Evolutionary conservation across 2,797 vertebrate species (phyloP).

Genomic region (Emys orbicularis): DNA sequence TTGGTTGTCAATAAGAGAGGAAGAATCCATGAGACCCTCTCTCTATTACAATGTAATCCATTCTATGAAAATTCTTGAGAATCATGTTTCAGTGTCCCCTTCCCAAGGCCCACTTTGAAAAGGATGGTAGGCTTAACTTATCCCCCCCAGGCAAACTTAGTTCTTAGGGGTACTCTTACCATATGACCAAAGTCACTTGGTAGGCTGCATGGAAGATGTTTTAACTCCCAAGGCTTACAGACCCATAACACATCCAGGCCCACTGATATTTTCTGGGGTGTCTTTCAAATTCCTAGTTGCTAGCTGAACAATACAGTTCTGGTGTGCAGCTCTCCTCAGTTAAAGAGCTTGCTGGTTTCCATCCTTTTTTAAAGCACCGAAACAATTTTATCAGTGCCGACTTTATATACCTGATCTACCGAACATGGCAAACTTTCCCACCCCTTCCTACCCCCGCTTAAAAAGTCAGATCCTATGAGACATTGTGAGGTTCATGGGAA

Average conservation of each 20-base stretch:
- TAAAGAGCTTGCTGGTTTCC: not conserved
- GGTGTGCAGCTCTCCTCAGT: not conserved
- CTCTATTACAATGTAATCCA: not conserved
- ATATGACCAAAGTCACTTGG: not conserved
- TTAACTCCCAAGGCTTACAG: not conserved
- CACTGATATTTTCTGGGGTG: not conserved
- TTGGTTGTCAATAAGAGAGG: not conserved
- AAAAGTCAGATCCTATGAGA: not conserved
- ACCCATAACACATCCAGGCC: fast-evolving
- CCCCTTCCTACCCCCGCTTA: not conserved
- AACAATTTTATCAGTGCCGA: not conserved
- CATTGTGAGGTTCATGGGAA: no score
- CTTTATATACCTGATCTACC: not conserved
- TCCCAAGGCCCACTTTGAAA: not conserved
- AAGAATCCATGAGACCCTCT: not conserved
- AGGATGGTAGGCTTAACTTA: not conserved
- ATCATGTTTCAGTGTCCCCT: not conserved
- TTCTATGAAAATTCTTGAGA: not conserved
- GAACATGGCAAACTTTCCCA: not conserved
- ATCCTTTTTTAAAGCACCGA: not conserved
- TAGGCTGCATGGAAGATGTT: not conserved
- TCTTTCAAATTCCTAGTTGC: not conserved
- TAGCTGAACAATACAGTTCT: not conserved
- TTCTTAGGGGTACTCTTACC: not conserved
- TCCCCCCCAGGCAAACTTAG: fast-evolving